These are phyloP conservation scores for Cyphomyrus plagiostoma DNA, from an alignment of 2,113 vertebrate genomes.

Conservation along the genomic window DNA sequence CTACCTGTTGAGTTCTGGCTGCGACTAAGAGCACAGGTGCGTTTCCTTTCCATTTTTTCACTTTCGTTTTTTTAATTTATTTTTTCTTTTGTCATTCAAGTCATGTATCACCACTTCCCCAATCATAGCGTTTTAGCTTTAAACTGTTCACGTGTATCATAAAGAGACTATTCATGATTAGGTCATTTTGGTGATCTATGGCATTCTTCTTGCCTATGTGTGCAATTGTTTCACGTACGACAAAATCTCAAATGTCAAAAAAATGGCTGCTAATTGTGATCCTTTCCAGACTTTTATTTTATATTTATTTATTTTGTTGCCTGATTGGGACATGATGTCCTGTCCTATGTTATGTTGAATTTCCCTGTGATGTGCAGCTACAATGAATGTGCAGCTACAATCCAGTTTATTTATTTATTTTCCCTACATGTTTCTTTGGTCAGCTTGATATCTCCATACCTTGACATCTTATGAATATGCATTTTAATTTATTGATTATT, in stretches of 20 bases:
- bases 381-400: not conserved
- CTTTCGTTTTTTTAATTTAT: not conserved
- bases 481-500: not conserved
- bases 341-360: not conserved
- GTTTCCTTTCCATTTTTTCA: not conserved
- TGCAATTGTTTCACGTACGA: not conserved
- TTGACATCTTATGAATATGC: not conserved
- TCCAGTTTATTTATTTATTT: not conserved
- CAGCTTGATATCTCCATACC: not conserved
- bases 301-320: not conserved
- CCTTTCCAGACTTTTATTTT: not conserved
- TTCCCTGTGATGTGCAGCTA: not conserved
- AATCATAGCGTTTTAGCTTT: not conserved
- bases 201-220: not conserved
- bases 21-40: not conserved
- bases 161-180: slow-evolving; percentile 23
- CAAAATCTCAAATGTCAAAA: not conserved
- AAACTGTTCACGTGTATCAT: slow-evolving; percentile 1
- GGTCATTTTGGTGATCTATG: not conserved
- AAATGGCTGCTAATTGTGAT: not conserved
- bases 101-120: slow-evolving; percentile 21
- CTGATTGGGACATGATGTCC: not conserved
- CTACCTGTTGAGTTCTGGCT: not conserved
- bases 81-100: not conserved
- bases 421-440: not conserved